Conservation (phyloP, 1,140 invertebrate genomes). For the Drosophila mauritiana region DNA sequence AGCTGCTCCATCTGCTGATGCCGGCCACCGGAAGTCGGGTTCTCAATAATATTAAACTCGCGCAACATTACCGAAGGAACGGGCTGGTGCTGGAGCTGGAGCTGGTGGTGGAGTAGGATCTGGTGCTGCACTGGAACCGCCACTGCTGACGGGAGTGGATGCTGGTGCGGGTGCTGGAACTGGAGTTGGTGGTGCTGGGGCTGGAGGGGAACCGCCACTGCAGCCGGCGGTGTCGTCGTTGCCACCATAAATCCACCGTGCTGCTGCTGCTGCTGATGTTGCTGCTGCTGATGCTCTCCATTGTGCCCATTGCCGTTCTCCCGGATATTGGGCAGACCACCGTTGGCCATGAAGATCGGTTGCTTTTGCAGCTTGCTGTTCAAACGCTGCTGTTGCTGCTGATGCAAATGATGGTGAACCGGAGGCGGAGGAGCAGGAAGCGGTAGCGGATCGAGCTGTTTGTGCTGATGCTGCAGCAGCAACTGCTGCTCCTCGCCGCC, state of each 20-base stretch:
- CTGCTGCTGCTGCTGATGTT: slow-evolving; percentile 33
- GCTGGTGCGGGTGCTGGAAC: slow-evolving; percentile 43
- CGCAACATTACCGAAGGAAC: slow-evolving; percentile 81
- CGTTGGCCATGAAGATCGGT: slow-evolving; percentile 72
- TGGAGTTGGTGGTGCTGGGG: slow-evolving; percentile 61
- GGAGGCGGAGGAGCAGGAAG: slow-evolving; percentile 41
- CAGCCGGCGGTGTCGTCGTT: slow-evolving; percentile 34
- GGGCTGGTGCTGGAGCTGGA: slow-evolving; percentile 52
- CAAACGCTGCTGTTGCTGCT: slow-evolving; percentile 74
- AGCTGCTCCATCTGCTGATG: slow-evolving; percentile 63
- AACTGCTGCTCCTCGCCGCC: slow-evolving; percentile 70
- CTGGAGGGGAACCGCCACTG: slow-evolving; percentile 44
- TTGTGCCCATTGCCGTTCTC: slow-evolving; percentile 56
- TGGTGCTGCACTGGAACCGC: slow-evolving; percentile 29
- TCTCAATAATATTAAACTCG: slow-evolving; percentile 84
- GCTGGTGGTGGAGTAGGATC: slow-evolving; percentile 58
- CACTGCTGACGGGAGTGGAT: slow-evolving; percentile 37
- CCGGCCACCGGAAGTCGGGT: slow-evolving; percentile 74
- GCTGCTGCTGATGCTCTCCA: slow-evolving; percentile 19
- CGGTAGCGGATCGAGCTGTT: slow-evolving; percentile 51
- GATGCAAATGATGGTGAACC: slow-evolving; percentile 67
- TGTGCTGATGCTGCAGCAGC: slow-evolving; percentile 65
- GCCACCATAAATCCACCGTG: slow-evolving; percentile 11
- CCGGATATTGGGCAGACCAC: slow-evolving; percentile 75
- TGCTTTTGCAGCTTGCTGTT: slow-evolving; percentile 81